Base-by-base conservation (phyloP, 1,140 invertebrate genomes). In the Apis dorsata region DNA sequence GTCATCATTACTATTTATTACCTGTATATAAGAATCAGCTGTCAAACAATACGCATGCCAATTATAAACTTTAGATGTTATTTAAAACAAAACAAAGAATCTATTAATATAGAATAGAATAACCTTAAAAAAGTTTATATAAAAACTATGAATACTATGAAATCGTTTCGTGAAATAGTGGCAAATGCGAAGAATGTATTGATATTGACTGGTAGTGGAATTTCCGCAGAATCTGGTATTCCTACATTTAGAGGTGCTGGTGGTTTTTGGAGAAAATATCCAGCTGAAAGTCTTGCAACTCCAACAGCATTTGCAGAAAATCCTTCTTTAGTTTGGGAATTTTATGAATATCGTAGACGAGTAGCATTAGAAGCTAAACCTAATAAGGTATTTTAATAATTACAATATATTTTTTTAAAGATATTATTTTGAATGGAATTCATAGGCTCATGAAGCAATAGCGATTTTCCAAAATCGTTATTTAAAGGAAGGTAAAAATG, bases 191-290 rank as follows among this genome's bases (percentile, higher is more conserved):
- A 95, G 85, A 94, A 96, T 85, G 93, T 97, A 69, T 94, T 97
- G 34, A 95, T 97, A 63, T 89, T 98, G 57, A 97, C 96, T 73
- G 97, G 97, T 10, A 97, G 97, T 72, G 97, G 97, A 75, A 94
- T 97, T 63, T 97, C 97, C 73, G 97, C 97, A 8, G 97, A 98
- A 93, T 97, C 96, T 87, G 97, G 97, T 28, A 95, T 98, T 60
- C 97, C 97, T 66, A 97, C 97, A 53, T 98, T 98, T 92, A 92
- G 97, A 80, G 97, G 97, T 69, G 94, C 95, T 66, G 97, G 96
- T 24, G 97, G 97, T 44, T 95, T 96, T 69, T 98, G 97, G 97
- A 95, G 97, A 85, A 97, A 94, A 87, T 97, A 96, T 93, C 93
- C 95, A 85, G 95, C 96, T 24, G 92, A 95, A 90, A 94, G 95